Percentiles rank a stretch among this genome's conserved stretches.
Evolutionary conservation across 2,888 invertebrate species (phyloP).

Genomic region (Limnephilus lunatus): DNA sequence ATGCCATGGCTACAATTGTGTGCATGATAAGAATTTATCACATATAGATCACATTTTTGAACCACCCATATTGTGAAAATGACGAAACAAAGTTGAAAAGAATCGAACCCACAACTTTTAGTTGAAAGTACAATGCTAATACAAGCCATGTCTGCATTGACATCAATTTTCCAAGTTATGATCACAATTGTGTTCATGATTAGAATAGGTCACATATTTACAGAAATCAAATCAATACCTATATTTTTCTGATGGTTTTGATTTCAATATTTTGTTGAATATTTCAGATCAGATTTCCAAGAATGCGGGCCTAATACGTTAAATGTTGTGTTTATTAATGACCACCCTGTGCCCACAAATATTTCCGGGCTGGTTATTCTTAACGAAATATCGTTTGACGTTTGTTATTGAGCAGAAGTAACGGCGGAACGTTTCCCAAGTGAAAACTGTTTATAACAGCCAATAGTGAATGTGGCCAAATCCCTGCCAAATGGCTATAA

Average conservation of each 20-base stretch:
- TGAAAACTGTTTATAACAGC: slow-evolving; percentile 13
- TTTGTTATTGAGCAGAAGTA: slow-evolving; percentile 2
- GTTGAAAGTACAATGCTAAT: neutral
- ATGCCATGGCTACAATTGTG: too few relatives aligned
- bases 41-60: too few relatives aligned
- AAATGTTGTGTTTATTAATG: neutral
- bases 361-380: slow-evolving; percentile 20
- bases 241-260: neutral
- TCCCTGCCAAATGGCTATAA: neutral
- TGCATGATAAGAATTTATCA: too few relatives aligned
- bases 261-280: neutral
- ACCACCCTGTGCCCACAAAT: neutral
- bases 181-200: neutral
- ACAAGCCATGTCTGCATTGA: too few relatives aligned
- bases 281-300: neutral
- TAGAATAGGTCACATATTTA: too few relatives aligned
- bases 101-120: neutral
- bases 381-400: slow-evolving; percentile 23
- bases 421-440: neutral
- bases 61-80: neutral
- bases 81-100: neutral
- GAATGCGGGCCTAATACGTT: neutral
- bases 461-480: neutral
- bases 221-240: neutral
- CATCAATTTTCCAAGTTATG: too few relatives aligned